phyloP scores from a whole-genome alignment of 2,888 invertebrate species.

The Ecdyonurus torrentis region DNA sequence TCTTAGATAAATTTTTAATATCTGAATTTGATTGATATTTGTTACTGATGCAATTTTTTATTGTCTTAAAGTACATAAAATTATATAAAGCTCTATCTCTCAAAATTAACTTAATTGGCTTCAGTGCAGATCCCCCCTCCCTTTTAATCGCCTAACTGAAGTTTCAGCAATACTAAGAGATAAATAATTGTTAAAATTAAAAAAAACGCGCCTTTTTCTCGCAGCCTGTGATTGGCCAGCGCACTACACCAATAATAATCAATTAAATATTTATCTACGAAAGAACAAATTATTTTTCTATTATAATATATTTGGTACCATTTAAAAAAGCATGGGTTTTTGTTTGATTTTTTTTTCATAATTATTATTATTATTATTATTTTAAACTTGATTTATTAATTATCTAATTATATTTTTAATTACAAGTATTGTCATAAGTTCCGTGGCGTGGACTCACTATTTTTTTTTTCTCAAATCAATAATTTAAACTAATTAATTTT shows the following conservation, averaged over 20 bases:
- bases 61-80: no score
- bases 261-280: not conserved
- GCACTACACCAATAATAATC: not conserved
- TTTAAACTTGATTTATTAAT: not conserved
- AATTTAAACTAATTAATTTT: not conserved
- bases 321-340: not conserved
- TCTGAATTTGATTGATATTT: no score
- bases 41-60: no score
- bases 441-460: not conserved
- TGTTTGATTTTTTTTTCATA: not conserved
- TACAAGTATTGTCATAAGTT: slow-evolving; percentile 3
- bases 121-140: no score
- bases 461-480: not conserved
- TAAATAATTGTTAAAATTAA: no score
- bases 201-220: no score
- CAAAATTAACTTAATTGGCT: no score
- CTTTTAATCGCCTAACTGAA: no score
- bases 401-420: not conserved
- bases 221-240: no score
- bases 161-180: no score
- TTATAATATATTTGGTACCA: not conserved
- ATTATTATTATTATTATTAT: not conserved
- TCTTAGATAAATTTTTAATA: no score
- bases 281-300: not conserved
- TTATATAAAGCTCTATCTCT: no score